phyloP scores from a whole-genome alignment of 2,113 vertebrate genomes.

The Terrapene triunguis region DNA sequence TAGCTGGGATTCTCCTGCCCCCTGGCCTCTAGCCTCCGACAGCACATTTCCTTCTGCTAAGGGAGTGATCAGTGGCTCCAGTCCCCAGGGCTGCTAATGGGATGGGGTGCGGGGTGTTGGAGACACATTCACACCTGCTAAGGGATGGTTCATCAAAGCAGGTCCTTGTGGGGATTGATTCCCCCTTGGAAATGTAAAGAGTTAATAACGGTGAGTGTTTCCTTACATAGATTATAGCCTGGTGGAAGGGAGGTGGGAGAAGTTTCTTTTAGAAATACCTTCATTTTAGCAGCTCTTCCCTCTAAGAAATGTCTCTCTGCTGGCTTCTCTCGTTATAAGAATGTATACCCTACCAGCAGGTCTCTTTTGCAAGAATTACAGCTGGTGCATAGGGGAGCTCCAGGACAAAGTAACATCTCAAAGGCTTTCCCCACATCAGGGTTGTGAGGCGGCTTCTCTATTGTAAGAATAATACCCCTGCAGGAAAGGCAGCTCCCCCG shows the following conservation, averaged over 20 bases:
- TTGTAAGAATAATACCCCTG: neutral
- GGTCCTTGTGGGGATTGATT: neutral
- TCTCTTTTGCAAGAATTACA: conserved; percentile 7
- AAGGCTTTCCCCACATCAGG: neutral
- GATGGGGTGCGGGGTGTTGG: conserved; percentile 14
- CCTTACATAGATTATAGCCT: conserved; percentile 27
- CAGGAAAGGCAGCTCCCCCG: conserved; percentile 20
- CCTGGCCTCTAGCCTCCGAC: conserved; percentile 15
- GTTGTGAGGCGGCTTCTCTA: neutral
- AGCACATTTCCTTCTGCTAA: conserved; percentile 35
- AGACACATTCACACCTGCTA: conserved; percentile 59
- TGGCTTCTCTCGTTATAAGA: conserved; percentile 1
- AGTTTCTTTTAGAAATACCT: neutral
- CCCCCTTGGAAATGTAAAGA: conserved; percentile 40
- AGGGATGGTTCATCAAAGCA: conserved; percentile 53
- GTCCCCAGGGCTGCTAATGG: conserved; percentile 28
- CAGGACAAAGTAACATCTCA: neutral
- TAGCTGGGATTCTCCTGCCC: conserved; percentile 8
- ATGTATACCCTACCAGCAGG: neutral
- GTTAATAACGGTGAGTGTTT: conserved; percentile 34
- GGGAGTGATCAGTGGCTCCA: neutral
- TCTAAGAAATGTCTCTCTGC: neutral
- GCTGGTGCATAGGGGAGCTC: neutral
- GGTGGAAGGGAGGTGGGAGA: neutral
- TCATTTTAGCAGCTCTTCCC: neutral